phyloP scores from a whole-genome alignment of 1,140 invertebrate species.

The Laodelphax striatellus region DNA sequence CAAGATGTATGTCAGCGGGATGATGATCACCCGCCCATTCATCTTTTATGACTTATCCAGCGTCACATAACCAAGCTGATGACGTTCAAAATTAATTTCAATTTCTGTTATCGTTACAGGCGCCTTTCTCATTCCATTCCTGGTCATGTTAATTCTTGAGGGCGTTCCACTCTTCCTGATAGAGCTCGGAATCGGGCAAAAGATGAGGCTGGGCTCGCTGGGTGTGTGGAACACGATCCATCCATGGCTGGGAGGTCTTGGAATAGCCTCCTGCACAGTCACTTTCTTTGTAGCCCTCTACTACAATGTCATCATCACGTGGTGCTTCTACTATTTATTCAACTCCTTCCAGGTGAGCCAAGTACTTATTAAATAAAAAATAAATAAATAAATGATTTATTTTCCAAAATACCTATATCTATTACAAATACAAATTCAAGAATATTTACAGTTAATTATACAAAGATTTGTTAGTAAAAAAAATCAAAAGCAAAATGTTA shows the following conservation, averaged over 20 bases:
- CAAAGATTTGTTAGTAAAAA: too few relatives aligned
- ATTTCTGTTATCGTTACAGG: slow-evolving; percentile 44
- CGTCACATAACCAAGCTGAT: too few relatives aligned
- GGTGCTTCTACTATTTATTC: slow-evolving; percentile 94
- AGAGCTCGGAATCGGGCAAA: slow-evolving; percentile 86
- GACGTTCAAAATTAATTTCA: too few relatives aligned
- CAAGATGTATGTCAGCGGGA: too few relatives aligned
- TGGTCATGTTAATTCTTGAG: slow-evolving; percentile 84
- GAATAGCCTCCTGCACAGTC: slow-evolving; percentile 57
- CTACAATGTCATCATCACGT: slow-evolving; percentile 97
- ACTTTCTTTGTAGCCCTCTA: slow-evolving; percentile 88
- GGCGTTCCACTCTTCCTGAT: slow-evolving; percentile 89
- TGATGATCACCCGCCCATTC: too few relatives aligned
- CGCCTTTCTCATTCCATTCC: slow-evolving; percentile 93
- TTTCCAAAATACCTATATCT: background rate
- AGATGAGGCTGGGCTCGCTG: slow-evolving; percentile 75
- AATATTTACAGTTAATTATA: too few relatives aligned
- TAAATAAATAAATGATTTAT: too few relatives aligned
- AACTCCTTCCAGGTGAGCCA: slow-evolving; percentile 70
- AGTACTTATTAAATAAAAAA: too few relatives aligned
- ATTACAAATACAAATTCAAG: too few relatives aligned
- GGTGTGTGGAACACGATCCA: slow-evolving; percentile 92
- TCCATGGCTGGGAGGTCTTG: slow-evolving; percentile 81
- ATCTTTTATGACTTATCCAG: too few relatives aligned
- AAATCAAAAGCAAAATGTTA: too few relatives aligned